Evolutionary conservation across 64 coral and sea anemone genomes (phyloP).

Genomic region (Hydrozoanthus tunicans): DNA sequence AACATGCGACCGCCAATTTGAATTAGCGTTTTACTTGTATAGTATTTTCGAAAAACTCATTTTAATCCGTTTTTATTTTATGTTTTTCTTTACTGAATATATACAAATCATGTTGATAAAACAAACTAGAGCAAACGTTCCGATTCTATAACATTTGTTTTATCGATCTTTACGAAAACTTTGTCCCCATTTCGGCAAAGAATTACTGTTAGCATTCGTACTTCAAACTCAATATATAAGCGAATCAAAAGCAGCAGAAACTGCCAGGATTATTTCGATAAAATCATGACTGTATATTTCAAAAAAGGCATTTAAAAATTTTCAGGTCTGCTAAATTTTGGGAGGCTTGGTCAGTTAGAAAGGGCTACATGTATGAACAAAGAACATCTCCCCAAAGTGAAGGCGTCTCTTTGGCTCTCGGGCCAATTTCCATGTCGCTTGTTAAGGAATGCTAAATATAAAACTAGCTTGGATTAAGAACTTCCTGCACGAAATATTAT

Average conservation of each 20-base stretch:
- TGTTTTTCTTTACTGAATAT: conserved; percentile 3
- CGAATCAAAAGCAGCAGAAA: not conserved
- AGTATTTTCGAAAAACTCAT: not conserved
- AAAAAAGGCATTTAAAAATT: not conserved
- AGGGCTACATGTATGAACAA: too few species aligned
- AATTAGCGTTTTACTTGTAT: not conserved
- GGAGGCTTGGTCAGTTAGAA: not conserved
- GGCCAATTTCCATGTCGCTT: not conserved
- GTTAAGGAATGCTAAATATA: conserved; percentile 31
- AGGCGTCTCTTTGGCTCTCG: not conserved
- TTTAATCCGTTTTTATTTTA: not conserved
- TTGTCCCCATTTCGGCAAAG: conserved; percentile 22
- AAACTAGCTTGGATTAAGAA: conserved; percentile 56
- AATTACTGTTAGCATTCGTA: not conserved
- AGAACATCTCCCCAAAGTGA: not conserved
- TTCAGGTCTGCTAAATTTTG: conserved; percentile 10
- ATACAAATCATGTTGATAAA: not conserved
- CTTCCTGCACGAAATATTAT: conserved; percentile 31
- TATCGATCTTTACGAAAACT: conserved; percentile 9
- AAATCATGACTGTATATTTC: too few species aligned
- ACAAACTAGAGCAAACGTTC: conserved; percentile 7
- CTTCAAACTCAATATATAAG: too few species aligned
- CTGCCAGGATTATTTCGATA: not conserved
- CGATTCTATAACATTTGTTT: conserved; percentile 28
- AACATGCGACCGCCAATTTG: not conserved